phyloP scores from a whole-genome alignment of 2,888 invertebrate genomes.

The Apamea sordens region DNA sequence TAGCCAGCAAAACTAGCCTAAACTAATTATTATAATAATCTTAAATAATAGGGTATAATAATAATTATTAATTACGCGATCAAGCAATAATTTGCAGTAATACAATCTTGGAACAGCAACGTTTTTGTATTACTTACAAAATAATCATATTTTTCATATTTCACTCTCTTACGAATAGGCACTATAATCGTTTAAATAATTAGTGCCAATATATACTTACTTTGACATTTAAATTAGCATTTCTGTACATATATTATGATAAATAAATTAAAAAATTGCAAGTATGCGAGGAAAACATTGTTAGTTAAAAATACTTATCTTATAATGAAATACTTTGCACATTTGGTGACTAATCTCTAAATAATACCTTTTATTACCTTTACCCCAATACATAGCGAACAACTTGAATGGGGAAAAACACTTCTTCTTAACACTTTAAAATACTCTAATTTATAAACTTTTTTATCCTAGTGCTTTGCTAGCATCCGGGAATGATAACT shows the following conservation, averaged over 20 bases:
- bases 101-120: background rate
- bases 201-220: background rate
- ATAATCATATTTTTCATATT: background rate
- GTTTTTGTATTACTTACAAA: constrained; percentile 1
- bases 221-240: background rate
- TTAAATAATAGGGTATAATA: constrained; percentile 3
- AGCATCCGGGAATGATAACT: background rate
- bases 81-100: constrained; percentile 8
- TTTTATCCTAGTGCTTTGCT: background rate
- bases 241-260: background rate
- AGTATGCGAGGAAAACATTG: no score
- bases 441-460: background rate
- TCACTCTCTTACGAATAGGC: background rate
- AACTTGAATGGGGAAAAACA: background rate
- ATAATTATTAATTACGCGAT: background rate
- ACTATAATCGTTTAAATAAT: background rate
- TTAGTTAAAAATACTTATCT: background rate
- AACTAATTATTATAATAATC: background rate
- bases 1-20: constrained; percentile 61
- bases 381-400: background rate
- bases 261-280: no score
- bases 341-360: background rate
- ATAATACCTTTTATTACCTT: no score
- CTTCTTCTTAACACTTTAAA: background rate
- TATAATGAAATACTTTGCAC: background rate